Evolutionary conservation across 2,888 invertebrate species (phyloP).

Genomic region (Plagodis dolabraria): DNA sequence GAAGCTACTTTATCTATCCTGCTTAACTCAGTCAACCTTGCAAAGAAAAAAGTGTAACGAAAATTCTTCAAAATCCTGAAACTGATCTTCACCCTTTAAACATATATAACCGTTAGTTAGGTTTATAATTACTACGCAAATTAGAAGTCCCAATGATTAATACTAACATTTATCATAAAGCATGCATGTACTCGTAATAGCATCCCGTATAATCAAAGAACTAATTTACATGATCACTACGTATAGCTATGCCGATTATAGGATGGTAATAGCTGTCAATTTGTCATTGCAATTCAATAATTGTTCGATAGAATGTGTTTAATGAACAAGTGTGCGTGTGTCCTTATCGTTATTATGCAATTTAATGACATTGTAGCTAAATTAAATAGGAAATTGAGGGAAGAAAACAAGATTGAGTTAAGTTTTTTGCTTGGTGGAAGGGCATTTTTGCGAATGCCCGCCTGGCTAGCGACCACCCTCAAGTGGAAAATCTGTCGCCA

Average conservation of each 20-base stretch:
- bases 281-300: conserved; percentile 48
- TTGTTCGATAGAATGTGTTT: conserved; percentile 9
- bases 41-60: no score
- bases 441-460: no score
- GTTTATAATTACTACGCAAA: conserved; percentile 28
- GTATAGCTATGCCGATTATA: conserved; percentile 56
- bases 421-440: no score
- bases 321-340: background rate
- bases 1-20: no score
- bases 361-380: no score
- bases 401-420: no score
- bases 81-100: no score
- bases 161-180: conserved; percentile 51
- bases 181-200: conserved; percentile 53
- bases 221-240: conserved; percentile 68
- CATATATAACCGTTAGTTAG: no score
- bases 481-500: no score
- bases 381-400: no score
- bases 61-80: background rate
- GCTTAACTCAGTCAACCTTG: no score
- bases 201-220: conserved; percentile 60
- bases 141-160: conserved; percentile 48
- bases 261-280: conserved; percentile 69
- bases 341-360: conserved; percentile 17
- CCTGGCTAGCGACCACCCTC: no score